These are phyloP conservation scores for Achatina immaculata DNA, from an alignment of 1,140 invertebrate species.

Conservation along the genomic window DNA sequence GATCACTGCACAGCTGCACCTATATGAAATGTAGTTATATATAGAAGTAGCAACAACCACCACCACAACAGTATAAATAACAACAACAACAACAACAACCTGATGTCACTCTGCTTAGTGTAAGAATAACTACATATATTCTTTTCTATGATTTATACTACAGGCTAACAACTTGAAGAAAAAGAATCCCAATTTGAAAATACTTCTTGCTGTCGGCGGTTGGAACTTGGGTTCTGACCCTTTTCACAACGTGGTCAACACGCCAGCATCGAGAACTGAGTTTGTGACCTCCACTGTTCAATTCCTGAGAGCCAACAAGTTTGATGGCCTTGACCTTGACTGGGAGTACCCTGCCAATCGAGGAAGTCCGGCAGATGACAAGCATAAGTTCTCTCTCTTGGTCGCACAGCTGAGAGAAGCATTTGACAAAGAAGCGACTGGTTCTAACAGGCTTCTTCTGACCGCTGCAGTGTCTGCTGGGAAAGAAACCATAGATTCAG, in stretches of 20 bases:
- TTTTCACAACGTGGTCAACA: slow-evolving; percentile 65
- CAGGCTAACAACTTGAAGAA: slow-evolving; percentile 76
- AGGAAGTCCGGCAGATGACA: slow-evolving; percentile 40
- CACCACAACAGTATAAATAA: no score
- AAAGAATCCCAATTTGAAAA: slow-evolving; percentile 93
- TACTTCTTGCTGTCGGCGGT: slow-evolving; percentile 92
- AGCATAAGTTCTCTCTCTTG: slow-evolving; percentile 35
- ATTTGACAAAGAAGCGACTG: slow-evolving; percentile 89
- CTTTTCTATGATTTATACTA: no score
- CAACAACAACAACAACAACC: no score
- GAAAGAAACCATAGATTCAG: slow-evolving; percentile 92
- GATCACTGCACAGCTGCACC: no score
- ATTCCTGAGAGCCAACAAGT: slow-evolving; percentile 78
- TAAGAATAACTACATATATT: no score
- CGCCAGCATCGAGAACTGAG: slow-evolving; percentile 43
- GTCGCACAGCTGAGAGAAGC: slow-evolving; percentile 86
- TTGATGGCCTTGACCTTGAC: slow-evolving; percentile 56
- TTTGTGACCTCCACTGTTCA: slow-evolving; percentile 77
- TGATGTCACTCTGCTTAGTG: no score
- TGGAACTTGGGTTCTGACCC: slow-evolving; percentile 96
- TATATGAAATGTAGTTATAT: no score
- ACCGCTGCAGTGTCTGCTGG: slow-evolving; percentile 95
- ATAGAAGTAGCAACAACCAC: no score
- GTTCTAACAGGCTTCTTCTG: slow-evolving; percentile 82
- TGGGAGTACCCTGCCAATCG: slow-evolving; percentile 65